Evolutionary conservation across 1,140 invertebrate species (phyloP).

Genomic region (Drosophila nigrodunni): DNA sequence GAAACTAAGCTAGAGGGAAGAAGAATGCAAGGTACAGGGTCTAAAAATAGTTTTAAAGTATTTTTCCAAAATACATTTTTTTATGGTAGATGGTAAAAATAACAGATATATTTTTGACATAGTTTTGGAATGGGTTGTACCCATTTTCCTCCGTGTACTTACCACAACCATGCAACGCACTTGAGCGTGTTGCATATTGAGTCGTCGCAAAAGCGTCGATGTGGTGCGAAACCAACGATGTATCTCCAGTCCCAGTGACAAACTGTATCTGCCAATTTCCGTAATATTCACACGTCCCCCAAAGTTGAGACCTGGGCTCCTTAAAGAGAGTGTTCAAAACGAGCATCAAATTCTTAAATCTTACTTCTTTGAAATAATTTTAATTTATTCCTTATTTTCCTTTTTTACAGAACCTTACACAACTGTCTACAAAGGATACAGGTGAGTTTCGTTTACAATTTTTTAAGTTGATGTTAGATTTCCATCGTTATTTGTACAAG

Average conservation of each 20-base stretch:
- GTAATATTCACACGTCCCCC: conserved; percentile 85
- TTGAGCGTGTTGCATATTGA: conserved; percentile 85
- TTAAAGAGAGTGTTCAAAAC: conserved; percentile 27
- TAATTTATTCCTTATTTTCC: no score
- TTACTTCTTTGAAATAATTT: no score
- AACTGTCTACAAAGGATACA: no score
- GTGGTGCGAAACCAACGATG: conserved; percentile 81
- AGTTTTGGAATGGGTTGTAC: neutral
- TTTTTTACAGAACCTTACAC: no score
- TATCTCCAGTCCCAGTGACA: conserved; percentile 71
- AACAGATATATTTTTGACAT: neutral
- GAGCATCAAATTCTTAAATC: neutral
- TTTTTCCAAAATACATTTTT: no score
- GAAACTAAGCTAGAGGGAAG: no score
- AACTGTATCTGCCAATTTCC: conserved; percentile 85
- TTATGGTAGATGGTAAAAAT: no score
- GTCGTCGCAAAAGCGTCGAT: conserved; percentile 85
- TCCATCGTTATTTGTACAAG: no score
- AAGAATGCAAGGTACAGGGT: no score
- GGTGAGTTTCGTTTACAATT: no score
- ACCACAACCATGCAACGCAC: conserved; percentile 86
- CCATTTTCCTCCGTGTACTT: conserved; percentile 38
- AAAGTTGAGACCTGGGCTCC: conserved; percentile 86
- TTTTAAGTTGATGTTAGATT: no score
- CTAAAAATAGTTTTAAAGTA: no score